Evolutionary conservation across 2,888 invertebrate species (phyloP), one percentile per base, ranked within the genome.

Genomic region (Timema cristinae): DNA sequence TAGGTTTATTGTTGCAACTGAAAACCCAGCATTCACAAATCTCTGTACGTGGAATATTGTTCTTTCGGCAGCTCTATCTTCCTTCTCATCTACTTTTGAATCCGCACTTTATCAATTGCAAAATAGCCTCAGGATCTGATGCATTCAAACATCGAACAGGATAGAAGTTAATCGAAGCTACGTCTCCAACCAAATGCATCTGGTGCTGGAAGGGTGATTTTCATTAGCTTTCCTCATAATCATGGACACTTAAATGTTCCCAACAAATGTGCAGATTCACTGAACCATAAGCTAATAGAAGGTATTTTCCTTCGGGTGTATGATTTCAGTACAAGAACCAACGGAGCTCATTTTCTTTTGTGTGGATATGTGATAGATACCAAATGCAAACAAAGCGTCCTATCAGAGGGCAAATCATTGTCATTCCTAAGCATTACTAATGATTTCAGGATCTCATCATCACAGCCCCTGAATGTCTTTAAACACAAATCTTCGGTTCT

Each of bases 131-230:
- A 56, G 11, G 56, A 6, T 7, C 6, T 7, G 7, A 16, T 10
- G 6, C n/a, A 10, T 56, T 56, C 56, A 56, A 56, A 56, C 56
- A 56, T 56, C 56, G 56, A 56, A 56, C 56, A 56, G 11, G 56
- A 56, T 6, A 56, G 56, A 56, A 56, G 11, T 7, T 7, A 56
- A 15, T 56, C 56, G 6, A 56, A 56, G 7, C 16, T 56, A 10
- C 6, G 10, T 10, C 56, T 56, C 56, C 56, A 56, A 56, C 11
- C 11, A 56, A 10, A 56, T 56, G 56, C 56, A 56, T 10, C 56
- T 56, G 56, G 7, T 56, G 6, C 6, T 56, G 56, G 56, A 16
- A 56, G 56, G 56, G 11, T 56, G 56, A 56, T 10, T 56, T 56
- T 56, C 56, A 56, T 56, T 7, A 56, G 56, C 56, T 7, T 10